Percentiles rank a stretch among this genome's conserved stretches.
Evolutionary conservation across 1,140 invertebrate genomes (phyloP).

Genomic region (Drosophila melanogaster): Release_6_plus_ISO1_MT NT_033777.3:32041501-32042000

Average conservation of each 20-base stretch:
- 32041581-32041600: background rate
- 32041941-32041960: conserved; percentile 75
- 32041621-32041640: background rate
- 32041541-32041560: conserved; percentile 32
- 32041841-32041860: conserved; percentile 61
- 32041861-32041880: conserved; percentile 21
- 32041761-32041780: conserved; percentile 68
- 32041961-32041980: conserved; percentile 65
- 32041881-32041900: conserved; percentile 37
- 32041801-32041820: conserved; percentile 68
- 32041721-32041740: conserved; percentile 71
- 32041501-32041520: conserved; percentile 80
- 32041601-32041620: background rate
- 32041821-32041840: conserved; percentile 22
- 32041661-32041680: background rate
- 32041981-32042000: conserved; percentile 26
- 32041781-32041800: conserved; percentile 62
- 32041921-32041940: conserved; percentile 84
- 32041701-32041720: conserved; percentile 64
- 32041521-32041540: conserved; percentile 72
- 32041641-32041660: conserved; percentile 4
- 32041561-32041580: conserved; percentile 71
- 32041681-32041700: conserved; percentile 46
- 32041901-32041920: conserved; percentile 83
- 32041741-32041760: conserved; percentile 56